These are phyloP conservation scores for Peromyscus melanophrys DNA, from an alignment of 2,797 vertebrate genomes.

Conservation along the genomic window DNA sequence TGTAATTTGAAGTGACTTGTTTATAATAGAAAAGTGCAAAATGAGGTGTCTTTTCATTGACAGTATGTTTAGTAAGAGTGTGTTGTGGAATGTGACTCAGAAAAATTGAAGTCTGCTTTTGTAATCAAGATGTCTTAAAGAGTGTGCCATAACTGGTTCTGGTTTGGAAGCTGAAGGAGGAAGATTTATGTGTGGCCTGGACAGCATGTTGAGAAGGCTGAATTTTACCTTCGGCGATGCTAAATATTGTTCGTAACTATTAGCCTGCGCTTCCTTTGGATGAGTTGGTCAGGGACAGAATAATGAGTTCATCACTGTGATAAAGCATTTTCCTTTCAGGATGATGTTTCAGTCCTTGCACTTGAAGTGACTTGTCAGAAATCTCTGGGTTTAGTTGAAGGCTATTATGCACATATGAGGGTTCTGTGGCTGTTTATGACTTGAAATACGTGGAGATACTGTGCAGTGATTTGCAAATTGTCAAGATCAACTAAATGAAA, in stretches of 20 bases:
- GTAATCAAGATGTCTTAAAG: not conserved
- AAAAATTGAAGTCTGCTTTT: not conserved
- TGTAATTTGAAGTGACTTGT: not conserved
- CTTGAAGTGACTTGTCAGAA: constrained; percentile 5
- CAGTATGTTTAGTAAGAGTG: not conserved
- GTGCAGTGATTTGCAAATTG: not conserved
- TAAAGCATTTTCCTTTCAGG: not conserved
- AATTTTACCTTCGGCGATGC: not conserved
- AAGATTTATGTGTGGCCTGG: not conserved
- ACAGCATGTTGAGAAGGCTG: not conserved
- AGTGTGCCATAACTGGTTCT: not conserved
- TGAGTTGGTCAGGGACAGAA: not conserved
- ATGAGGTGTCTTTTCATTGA: not conserved
- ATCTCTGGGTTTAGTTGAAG: constrained; percentile 30
- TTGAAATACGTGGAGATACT: not conserved
- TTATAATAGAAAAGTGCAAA: not conserved
- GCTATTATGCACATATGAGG: not conserved
- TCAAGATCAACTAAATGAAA: not conserved
- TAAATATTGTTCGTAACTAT: not conserved
- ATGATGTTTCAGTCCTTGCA: not conserved
- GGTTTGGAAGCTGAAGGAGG: not conserved
- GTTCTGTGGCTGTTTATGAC: not conserved
- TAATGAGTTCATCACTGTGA: not conserved
- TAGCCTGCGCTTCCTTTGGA: not conserved
- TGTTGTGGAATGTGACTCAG: not conserved